These are phyloP conservation scores for Trachelus tabidus DNA, from an alignment of 2,888 invertebrate species.

Conservation along the genomic window DNA sequence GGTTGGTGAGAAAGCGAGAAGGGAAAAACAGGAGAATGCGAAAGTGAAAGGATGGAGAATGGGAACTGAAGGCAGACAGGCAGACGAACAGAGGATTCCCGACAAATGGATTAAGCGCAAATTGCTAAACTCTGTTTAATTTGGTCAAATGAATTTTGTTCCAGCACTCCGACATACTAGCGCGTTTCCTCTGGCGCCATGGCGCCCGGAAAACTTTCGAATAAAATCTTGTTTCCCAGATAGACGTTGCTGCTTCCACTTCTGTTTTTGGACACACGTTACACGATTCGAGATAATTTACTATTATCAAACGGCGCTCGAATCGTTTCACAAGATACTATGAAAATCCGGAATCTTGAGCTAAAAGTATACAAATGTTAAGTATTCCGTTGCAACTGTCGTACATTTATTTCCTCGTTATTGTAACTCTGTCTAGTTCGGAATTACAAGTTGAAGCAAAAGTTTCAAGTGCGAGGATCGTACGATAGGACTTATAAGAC, in stretches of 20 bases:
- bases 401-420: not conserved
- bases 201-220: constrained; percentile 32
- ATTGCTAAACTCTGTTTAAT: constrained; percentile 63
- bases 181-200: not conserved
- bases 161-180: constrained; percentile 26
- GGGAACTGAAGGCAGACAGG: constrained; percentile 19
- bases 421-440: not conserved
- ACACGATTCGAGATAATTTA: not conserved
- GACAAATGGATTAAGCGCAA: constrained; percentile 61
- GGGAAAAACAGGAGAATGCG: constrained; percentile 26
- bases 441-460: not conserved
- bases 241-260: not conserved
- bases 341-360: not conserved
- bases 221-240: constrained; percentile 41
- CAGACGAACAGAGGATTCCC: constrained; percentile 48
- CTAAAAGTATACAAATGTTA: not conserved
- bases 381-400: not conserved
- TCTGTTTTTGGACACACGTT: not conserved
- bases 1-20: constrained; percentile 24
- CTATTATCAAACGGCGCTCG: not conserved
- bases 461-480: not conserved
- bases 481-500: not conserved
- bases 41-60: constrained; percentile 11
- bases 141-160: constrained; percentile 60
- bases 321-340: not conserved